phyloP scores from a whole-genome alignment of 2,888 invertebrate genomes.

The Eristalinus aeneus region DNA sequence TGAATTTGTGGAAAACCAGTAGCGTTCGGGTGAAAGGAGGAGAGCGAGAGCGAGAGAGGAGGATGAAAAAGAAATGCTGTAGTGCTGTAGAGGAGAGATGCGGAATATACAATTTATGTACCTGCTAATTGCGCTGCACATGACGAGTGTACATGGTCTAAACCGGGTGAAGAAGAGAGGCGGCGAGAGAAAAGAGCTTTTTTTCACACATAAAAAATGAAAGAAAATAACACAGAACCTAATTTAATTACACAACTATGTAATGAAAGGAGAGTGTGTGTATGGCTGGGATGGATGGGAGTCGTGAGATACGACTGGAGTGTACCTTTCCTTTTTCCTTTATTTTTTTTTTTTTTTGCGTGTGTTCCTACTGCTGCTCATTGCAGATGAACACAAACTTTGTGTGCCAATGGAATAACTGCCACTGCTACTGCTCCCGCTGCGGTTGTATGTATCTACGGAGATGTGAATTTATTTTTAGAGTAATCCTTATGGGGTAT shows the following conservation, averaged over 20 bases:
- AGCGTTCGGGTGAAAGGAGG: neutral
- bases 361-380: neutral
- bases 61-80: conserved; percentile 3
- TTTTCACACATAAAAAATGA: conserved; percentile 12
- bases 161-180: neutral
- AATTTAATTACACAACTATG: conserved; percentile 67
- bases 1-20: neutral
- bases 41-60: neutral
- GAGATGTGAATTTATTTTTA: conserved; percentile 36
- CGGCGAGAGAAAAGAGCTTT: conserved; percentile 47
- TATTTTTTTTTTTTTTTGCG: neutral
- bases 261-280: conserved; percentile 35
- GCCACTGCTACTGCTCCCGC: neutral
- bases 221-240: conserved; percentile 8
- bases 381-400: conserved; percentile 50
- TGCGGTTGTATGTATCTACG: conserved; percentile 54
- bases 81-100: conserved; percentile 3
- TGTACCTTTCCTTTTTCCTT: conserved; percentile 50
- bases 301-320: neutral
- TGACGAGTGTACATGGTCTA: conserved; percentile 44
- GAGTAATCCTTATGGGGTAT: conserved; percentile 57
- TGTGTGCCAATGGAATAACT: conserved; percentile 37
- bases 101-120: conserved; percentile 56
- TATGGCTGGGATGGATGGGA: neutral
- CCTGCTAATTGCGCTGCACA: conserved; percentile 69